Evolutionary conservation across 2,888 invertebrate genomes (phyloP), one percentile per base, ranked within the genome.

Genomic region (Leucoma salicis): DNA sequence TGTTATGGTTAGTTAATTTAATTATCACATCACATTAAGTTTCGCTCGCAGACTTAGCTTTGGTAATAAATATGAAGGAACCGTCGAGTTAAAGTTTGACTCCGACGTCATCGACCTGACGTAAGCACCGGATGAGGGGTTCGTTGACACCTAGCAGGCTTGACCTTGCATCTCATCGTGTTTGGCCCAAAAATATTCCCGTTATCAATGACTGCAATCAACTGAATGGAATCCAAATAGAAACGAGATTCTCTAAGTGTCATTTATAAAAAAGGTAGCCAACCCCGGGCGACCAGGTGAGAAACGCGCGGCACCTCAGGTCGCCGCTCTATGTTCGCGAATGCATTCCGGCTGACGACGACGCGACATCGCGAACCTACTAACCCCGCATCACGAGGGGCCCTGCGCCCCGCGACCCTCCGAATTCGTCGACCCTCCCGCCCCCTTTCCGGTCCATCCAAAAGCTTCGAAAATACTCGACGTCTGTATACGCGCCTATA

Each of bases 281-380:
- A 82, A 80, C 78, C 80, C 63, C 66, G 67, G 62, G 52, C 60
- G 58, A 56, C 63, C 84, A 86, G 85, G 88, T 86, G 75, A 79
- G 73, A 77, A 73, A 67, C 78, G 75, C 82, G 79, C 79, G 86
- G 80, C 78, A 86, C 87, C 87, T 86, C 72, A 86, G 86, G 84
- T 86, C 82, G 78, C 86, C 81, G 82, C 84, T 86, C 83, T 80
- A 85, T 84, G 84, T 85, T 80, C 87, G 86, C 86, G 87, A 88
- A 88, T 88, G 88, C 88, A 88, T 88, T 85, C 87, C 85, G 83
- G 82, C 87, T 86, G 84, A 78, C 82, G 75, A 76, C 86, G 85
- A 82, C 82, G 83, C 87, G 87, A 86, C 86, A 83, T 84, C 81
- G 86, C 87, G 88, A 85, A 86, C 87, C 87, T 85, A 87, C 87